phyloP scores from a whole-genome alignment of 1,140 invertebrate genomes.

The Bactericera cockerelli region DNA sequence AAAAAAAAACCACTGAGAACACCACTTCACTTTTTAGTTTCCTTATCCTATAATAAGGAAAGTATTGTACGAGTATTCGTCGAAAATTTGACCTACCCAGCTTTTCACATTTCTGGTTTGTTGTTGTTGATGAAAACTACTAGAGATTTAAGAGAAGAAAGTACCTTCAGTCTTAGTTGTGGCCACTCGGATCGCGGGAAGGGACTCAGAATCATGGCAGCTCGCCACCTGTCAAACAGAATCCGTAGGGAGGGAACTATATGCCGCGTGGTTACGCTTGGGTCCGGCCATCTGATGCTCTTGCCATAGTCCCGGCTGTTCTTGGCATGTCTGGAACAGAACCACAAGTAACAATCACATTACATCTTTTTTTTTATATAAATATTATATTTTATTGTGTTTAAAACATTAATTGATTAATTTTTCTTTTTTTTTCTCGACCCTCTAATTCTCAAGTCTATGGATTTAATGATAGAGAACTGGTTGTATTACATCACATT shows the following conservation, averaged over 20 bases:
- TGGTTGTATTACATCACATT: too few relatives aligned
- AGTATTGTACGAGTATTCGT: too few relatives aligned
- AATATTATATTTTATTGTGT: background rate
- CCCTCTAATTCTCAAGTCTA: background rate
- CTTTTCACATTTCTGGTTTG: too few relatives aligned
- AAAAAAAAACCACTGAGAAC: too few relatives aligned
- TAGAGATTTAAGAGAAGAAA: too few relatives aligned
- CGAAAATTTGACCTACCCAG: too few relatives aligned
- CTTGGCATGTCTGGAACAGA: constrained; percentile 31
- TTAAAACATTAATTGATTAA: too few relatives aligned
- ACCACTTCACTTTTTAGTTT: too few relatives aligned
- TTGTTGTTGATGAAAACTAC: too few relatives aligned
- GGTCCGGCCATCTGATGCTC: constrained; percentile 58
- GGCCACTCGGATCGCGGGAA: constrained; percentile 75
- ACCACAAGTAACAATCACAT: background rate
- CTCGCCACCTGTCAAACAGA: constrained; percentile 67
- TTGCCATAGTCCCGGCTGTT: constrained; percentile 58
- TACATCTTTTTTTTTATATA: background rate
- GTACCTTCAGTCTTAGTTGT: constrained; percentile 58
- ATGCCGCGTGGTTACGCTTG: constrained; percentile 45
- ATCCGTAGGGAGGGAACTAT: constrained; percentile 39
- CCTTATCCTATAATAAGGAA: too few relatives aligned
- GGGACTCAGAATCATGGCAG: constrained; percentile 65
- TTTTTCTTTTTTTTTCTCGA: too few relatives aligned
- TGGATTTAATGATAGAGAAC: background rate